Percentiles rank a stretch among this genome's conserved stretches.
phyloP scores from a whole-genome alignment of 2,113 vertebrate genomes.

The Scomber scombrus region DNA sequence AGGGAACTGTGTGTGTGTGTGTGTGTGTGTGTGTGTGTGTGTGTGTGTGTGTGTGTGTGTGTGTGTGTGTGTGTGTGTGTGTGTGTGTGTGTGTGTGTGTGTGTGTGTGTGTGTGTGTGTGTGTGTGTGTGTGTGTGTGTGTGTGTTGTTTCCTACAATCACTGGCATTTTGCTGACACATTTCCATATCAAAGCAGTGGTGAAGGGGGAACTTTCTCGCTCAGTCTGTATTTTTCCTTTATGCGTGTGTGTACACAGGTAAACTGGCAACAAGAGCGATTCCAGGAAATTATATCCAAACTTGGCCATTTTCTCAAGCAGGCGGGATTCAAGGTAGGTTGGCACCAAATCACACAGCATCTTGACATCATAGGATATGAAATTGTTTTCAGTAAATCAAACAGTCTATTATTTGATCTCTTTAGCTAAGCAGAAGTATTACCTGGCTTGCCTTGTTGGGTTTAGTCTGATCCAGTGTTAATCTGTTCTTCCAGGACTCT shows the following conservation, averaged over 20 bases:
- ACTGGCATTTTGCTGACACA: constrained; percentile 27
- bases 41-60: too few species aligned
- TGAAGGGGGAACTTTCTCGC: constrained; percentile 31
- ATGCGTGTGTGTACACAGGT: constrained; percentile 82
- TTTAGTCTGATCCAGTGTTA: not conserved
- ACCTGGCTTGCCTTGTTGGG: not conserved
- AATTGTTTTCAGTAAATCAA: not conserved
- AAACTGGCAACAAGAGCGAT: constrained; percentile 96
- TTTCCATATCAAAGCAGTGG: constrained; percentile 45
- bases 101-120: too few species aligned
- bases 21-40: too few species aligned
- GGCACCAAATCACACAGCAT: not conserved
- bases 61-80: too few species aligned
- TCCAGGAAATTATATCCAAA: constrained; percentile 93
- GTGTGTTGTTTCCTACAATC: constrained; percentile 30
- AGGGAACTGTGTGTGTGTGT: too few species aligned
- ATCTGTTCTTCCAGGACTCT: constrained; percentile 89
- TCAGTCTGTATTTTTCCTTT: constrained; percentile 18
- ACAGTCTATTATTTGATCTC: not conserved
- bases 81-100: too few species aligned
- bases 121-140: not conserved
- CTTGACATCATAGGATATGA: not conserved
- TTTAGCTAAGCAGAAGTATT: not conserved
- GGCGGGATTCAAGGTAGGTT: constrained; percentile 96
- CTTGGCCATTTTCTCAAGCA: constrained; percentile 97